Conservation (phyloP, 92 coral and sea anemone species). For the Porites rus region DNA sequence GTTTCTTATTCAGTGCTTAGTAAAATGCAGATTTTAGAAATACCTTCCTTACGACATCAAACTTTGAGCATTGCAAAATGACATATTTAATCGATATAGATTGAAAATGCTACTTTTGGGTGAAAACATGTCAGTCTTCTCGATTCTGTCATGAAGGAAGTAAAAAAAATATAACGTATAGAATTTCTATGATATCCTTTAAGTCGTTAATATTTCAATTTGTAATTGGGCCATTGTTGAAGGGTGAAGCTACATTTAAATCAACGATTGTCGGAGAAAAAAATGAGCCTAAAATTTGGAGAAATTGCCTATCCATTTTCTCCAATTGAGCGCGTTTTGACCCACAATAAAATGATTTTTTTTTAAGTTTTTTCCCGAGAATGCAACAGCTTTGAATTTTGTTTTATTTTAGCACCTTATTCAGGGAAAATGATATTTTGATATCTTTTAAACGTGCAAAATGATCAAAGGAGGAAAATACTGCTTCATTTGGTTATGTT, state of each 20-base stretch:
- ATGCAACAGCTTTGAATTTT: conserved; percentile 16
- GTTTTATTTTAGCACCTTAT: conserved; percentile 35
- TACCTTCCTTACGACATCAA: background rate
- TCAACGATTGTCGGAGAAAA: conserved; percentile 1
- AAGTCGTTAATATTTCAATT: conserved; percentile 21
- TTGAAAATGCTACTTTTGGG: conserved; percentile 33
- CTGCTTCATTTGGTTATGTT: conserved; percentile 48
- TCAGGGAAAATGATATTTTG: conserved; percentile 54
- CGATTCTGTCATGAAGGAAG: conserved; percentile 29
- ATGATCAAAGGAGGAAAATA: conserved; percentile 22
- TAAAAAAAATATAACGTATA: conserved; percentile 24
- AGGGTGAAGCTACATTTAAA: conserved; percentile 10
- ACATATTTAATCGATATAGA: conserved; percentile 13
- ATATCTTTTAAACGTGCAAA: conserved; percentile 45
- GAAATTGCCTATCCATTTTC: background rate
- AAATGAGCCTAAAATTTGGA: no score
- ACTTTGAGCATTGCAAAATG: background rate
- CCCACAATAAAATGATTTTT: background rate
- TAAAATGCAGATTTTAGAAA: background rate
- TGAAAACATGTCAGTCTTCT: background rate
- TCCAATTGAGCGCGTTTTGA: background rate
- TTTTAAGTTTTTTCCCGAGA: background rate
- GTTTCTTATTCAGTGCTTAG: background rate
- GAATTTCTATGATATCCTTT: conserved; percentile 46
- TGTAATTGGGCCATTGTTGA: conserved; percentile 50